These are phyloP conservation scores for Sisyra nigra DNA, from an alignment of 2,888 invertebrate genomes.

Conservation along the genomic window DNA sequence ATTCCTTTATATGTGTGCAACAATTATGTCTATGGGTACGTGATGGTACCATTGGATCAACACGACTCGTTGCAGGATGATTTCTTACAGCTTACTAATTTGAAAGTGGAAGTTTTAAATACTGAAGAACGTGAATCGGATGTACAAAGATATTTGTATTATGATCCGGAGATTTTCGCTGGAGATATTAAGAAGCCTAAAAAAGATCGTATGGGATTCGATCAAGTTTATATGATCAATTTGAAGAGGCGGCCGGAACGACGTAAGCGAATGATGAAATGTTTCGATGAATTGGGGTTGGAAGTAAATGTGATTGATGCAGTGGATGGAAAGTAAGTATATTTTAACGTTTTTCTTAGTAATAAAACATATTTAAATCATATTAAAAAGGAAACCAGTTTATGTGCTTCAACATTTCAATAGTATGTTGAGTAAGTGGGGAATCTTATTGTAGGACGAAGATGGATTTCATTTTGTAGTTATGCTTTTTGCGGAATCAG, in stretches of 20 bases:
- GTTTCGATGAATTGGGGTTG: conserved; percentile 68
- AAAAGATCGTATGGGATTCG: conserved; percentile 51
- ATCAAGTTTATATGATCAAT: conserved; percentile 86
- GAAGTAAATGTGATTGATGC: conserved; percentile 62
- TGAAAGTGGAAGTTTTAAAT: conserved; percentile 60
- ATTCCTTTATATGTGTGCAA: conserved; percentile 64
- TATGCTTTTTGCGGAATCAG: too few relatives aligned
- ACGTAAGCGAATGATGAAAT: conserved; percentile 56
- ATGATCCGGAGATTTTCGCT: conserved; percentile 26
- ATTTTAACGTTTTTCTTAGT: conserved; percentile 7
- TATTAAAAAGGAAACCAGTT: too few relatives aligned
- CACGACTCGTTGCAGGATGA: conserved; percentile 47
- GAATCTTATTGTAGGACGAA: too few relatives aligned
- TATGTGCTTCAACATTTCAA: not conserved
- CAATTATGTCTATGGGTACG: conserved; percentile 62
- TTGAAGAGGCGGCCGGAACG: conserved; percentile 68
- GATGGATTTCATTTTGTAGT: too few relatives aligned
- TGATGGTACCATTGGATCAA: conserved; percentile 65
- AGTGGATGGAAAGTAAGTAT: conserved; percentile 71
- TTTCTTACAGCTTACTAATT: conserved; percentile 51
- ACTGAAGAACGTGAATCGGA: conserved; percentile 25
- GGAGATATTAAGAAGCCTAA: conserved; percentile 19
- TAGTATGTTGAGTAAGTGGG: not conserved
- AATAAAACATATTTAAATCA: not conserved
- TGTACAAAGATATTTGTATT: conserved; percentile 16